Conservation (phyloP, 2,113 vertebrate genomes). For the Pelecanoides urinatrix region DNA sequence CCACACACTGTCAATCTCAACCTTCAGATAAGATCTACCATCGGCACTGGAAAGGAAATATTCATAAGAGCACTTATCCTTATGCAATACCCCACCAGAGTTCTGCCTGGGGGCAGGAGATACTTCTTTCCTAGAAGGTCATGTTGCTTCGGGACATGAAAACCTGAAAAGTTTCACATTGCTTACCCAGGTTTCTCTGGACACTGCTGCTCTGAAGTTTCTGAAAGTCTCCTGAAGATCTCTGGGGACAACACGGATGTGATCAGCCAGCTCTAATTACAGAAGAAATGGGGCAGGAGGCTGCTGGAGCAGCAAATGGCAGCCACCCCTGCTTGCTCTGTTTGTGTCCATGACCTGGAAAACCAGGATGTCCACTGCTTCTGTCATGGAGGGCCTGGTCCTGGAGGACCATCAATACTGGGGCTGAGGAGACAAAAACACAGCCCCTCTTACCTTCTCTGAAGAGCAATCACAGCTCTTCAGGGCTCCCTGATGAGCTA, state of each 20-base stretch:
- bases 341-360: background rate
- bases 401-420: background rate
- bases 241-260: background rate
- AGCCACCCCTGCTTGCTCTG: background rate
- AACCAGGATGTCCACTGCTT: background rate
- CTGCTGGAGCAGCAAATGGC: background rate
- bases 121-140: background rate
- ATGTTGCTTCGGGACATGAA: background rate
- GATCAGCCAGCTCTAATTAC: background rate
- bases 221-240: background rate
- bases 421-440: background rate
- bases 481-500: background rate
- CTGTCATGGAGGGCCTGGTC: background rate
- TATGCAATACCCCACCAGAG: background rate
- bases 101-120: background rate
- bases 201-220: background rate
- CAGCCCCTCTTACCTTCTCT: background rate
- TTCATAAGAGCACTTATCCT: background rate
- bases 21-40: background rate
- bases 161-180: background rate
- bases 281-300: background rate
- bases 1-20: background rate
- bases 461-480: background rate
- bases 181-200: background rate
- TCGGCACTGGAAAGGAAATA: background rate